phyloP scores from a whole-genome alignment of 2,888 invertebrate genomes.

The Epinotia ramella region DNA sequence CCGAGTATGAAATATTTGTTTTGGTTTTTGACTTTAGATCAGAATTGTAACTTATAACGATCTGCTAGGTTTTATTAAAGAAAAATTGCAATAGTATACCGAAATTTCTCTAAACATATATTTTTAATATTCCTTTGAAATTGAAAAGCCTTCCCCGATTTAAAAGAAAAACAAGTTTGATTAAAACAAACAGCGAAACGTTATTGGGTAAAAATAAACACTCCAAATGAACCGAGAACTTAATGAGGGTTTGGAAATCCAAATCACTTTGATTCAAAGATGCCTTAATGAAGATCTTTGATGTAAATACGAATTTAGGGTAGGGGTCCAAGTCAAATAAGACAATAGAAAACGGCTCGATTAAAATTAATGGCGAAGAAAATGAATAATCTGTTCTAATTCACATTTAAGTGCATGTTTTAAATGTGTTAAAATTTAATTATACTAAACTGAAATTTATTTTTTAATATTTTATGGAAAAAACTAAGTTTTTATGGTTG shows the following conservation, averaged over 20 bases:
- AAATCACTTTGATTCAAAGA: conserved; percentile 40
- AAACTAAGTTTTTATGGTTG: too few relatives aligned
- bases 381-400: not conserved
- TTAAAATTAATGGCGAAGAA: not conserved
- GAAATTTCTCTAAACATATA: too few relatives aligned
- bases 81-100: too few relatives aligned
- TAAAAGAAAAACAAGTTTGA: not conserved
- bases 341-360: conserved; percentile 16
- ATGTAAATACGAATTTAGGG: conserved; percentile 27
- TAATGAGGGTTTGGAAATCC: conserved; percentile 24
- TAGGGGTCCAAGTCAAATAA: conserved; percentile 33
- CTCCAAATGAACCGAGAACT: conserved; percentile 18
- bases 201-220: conserved; percentile 32
- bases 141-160: not conserved
- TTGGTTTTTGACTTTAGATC: too few relatives aligned
- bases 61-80: too few relatives aligned
- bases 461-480: too few relatives aligned
- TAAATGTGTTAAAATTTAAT: too few relatives aligned
- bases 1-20: too few relatives aligned
- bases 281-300: conserved; percentile 37
- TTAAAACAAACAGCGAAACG: conserved; percentile 4
- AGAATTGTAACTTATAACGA: too few relatives aligned
- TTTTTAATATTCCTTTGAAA: too few relatives aligned
- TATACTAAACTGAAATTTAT: too few relatives aligned
- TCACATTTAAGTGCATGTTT: not conserved